Evolutionary conservation across 1,140 invertebrate genomes (phyloP).

Genomic region (Pogonomyrmex barbatus): DNA sequence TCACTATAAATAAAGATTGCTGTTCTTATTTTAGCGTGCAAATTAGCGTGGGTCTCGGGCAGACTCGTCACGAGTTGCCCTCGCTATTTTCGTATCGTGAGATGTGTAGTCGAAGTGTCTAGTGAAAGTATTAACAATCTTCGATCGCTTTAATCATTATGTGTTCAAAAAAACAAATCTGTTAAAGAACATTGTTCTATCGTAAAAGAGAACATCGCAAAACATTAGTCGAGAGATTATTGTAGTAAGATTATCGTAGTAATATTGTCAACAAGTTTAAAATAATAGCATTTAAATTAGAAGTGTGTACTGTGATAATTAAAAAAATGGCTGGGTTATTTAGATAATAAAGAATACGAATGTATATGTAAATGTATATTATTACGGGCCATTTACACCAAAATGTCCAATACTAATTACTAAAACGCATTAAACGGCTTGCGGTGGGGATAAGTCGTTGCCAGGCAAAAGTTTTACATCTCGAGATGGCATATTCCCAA

Average conservation of each 20-base stretch:
- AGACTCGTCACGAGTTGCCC: conserved; percentile 74
- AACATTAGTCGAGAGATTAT: background rate
- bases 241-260: no score
- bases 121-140: conserved; percentile 46
- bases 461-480: conserved; percentile 74
- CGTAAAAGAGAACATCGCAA: background rate
- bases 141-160: conserved; percentile 32
- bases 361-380: background rate
- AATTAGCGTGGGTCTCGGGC: conserved; percentile 79
- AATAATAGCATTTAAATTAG: background rate
- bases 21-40: conserved; percentile 78
- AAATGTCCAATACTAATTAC: conserved; percentile 31
- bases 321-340: background rate
- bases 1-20: conserved; percentile 78
- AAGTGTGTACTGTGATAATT: background rate
- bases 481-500: conserved; percentile 73
- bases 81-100: conserved; percentile 73
- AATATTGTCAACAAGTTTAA: conserved; percentile 4
- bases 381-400: background rate
- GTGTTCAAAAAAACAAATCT: background rate
- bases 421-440: conserved; percentile 55
- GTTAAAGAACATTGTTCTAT: background rate
- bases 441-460: conserved; percentile 38
- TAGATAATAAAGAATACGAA: background rate
- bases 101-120: conserved; percentile 53